phyloP scores from a whole-genome alignment of 2,113 vertebrate genomes.

The Ictidomys tridecemlineatus region DNA sequence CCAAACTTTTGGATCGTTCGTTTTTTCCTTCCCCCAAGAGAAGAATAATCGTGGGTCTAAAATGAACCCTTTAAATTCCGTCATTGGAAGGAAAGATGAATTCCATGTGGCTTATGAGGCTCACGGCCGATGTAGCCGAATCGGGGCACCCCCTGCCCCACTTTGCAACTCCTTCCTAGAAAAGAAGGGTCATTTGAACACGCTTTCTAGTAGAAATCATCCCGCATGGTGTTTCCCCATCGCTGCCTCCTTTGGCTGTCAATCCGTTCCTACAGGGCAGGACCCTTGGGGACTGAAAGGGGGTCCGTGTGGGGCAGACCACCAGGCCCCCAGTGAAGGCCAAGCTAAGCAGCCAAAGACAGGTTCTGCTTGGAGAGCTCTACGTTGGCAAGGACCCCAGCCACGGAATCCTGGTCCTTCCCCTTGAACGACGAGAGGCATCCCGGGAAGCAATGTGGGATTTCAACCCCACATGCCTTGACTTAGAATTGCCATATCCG shows the following conservation, averaged over 20 bases:
- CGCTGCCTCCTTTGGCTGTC: background rate
- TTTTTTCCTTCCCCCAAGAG: slow-evolving; percentile 10
- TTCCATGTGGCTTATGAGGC: slow-evolving; percentile 53
- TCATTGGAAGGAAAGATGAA: slow-evolving; percentile 41
- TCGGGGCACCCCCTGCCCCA: background rate
- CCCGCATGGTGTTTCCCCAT: background rate
- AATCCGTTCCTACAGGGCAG: background rate
- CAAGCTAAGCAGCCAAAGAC: background rate
- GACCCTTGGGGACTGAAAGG: background rate
- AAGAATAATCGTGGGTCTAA: slow-evolving; percentile 82
- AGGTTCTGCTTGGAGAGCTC: background rate
- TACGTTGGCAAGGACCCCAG: background rate
- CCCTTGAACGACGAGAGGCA: background rate
- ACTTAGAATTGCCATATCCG: background rate
- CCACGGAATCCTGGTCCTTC: background rate
- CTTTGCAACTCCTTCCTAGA: slow-evolving; percentile 52
- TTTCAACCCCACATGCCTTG: slow-evolving; percentile 1
- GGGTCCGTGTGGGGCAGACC: background rate
- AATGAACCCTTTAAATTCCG: slow-evolving; percentile 63
- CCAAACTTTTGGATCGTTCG: slow-evolving; percentile 33
- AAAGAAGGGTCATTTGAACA: background rate
- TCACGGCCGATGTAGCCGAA: background rate
- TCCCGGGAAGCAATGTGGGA: background rate
- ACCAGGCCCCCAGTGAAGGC: background rate
- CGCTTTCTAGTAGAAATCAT: background rate